Base-by-base conservation (phyloP, 2,113 vertebrate genomes). In the zebrafish (Danio rerio) region DNA sequence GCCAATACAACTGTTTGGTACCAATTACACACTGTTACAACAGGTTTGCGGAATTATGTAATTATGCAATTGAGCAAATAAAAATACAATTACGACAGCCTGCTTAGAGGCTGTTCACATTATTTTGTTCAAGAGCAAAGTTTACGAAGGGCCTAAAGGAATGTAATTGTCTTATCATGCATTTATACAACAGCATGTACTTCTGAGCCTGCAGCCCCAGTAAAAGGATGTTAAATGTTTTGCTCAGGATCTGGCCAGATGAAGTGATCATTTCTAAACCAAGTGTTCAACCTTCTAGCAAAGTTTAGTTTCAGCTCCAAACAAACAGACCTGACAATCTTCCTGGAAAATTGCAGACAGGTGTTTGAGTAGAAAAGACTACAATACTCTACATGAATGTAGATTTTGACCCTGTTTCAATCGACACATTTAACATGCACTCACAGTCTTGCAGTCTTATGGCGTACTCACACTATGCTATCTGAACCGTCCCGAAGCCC, bases 231-330 rank as follows among this genome's bases (percentile, higher is more conserved):
- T 56, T 42, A 56, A 56, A 9, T 18, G 40, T 74, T 74, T 58
- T 58, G 31, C 31, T 55, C 53, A 58, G 31, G 31, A n/a, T n/a
- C n/a, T n/a, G n/a, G n/a, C n/a, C n/a, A n/a, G n/a, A n/a, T n/a
- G n/a, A n/a, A n/a, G n/a, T n/a, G n/a, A n/a, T n/a, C n/a, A n/a
- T n/a, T n/a, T n/a, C n/a, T n/a, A n/a, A n/a, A n/a, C n/a, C n/a
- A n/a, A n/a, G n/a, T n/a, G 20, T 56, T 18, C 31, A 53, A 7
- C 9, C 6, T 40, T 74, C 15, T 15, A 16, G 40, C 50, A 43
- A 13, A 73, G 31, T 56, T 74, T 75, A 20, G 55, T n/a, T n/a
- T n/a, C n/a, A n/a, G n/a, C 45, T 58, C 53, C 53, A 58, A 75
- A 56, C 72, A 74, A 55, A 74, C 52, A 73, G n/a, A 50, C n/a